Evolutionary conservation across 2,113 vertebrate species (phyloP).

Genomic region (Chloroceryle aenea): DNA sequence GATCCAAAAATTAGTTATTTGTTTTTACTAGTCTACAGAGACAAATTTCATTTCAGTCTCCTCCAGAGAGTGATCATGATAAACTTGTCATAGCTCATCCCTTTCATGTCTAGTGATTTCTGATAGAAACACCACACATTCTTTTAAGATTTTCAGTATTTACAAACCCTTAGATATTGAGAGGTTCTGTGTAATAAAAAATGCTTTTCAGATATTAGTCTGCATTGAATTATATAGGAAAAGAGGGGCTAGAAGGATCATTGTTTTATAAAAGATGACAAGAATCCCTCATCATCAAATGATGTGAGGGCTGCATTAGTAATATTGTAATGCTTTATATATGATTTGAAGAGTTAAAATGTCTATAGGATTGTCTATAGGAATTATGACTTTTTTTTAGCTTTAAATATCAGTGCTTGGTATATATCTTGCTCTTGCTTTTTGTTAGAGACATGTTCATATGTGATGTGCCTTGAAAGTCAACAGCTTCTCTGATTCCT

Average conservation of each 20-base stretch:
- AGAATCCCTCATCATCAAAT: neutral
- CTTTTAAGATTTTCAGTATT: neutral
- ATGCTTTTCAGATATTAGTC: neutral
- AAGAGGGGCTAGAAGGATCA: neutral
- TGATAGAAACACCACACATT: neutral
- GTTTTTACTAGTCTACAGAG: neutral
- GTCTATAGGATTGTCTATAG: neutral
- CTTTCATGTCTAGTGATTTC: conserved; percentile 21
- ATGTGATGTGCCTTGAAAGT: neutral
- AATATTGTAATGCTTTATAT: neutral
- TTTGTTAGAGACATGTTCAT: neutral
- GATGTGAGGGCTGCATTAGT: neutral
- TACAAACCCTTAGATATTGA: neutral
- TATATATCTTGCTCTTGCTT: neutral
- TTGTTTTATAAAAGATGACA: neutral
- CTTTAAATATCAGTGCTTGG: neutral
- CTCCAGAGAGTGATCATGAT: neutral
- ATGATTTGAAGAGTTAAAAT: neutral
- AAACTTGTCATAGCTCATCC: neutral
- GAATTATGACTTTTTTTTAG: neutral
- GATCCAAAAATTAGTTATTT: neutral
- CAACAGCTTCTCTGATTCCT: neutral
- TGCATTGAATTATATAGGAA: neutral
- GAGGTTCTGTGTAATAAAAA: neutral
- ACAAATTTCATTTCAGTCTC: neutral